phyloP scores from a whole-genome alignment of 2,113 vertebrate species.

The Gorilla gorilla region DNA sequence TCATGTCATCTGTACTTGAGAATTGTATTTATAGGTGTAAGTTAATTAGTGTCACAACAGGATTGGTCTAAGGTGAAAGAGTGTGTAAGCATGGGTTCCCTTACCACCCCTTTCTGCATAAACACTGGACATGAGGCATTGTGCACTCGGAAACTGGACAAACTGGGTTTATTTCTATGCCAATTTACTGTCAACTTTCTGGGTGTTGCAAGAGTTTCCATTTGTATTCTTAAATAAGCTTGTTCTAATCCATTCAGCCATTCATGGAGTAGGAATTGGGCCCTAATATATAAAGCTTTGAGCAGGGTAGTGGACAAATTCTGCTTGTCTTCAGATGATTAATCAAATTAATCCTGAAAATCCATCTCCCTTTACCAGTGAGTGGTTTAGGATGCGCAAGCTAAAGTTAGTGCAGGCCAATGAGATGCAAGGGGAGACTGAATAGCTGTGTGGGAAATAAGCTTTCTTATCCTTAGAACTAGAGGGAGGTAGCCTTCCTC shows the following conservation, averaged over 20 bases:
- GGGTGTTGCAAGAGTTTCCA: not conserved
- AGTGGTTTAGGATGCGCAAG: not conserved
- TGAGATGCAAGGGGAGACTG: not conserved
- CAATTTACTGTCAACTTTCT: not conserved
- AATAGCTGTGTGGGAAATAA: not conserved
- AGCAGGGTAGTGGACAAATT: not conserved
- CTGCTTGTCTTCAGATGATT: not conserved
- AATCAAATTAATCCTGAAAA: not conserved
- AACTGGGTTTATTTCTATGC: not conserved
- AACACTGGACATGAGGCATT: not conserved
- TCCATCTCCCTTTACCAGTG: not conserved
- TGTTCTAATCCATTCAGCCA: not conserved
- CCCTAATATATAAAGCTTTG: not conserved
- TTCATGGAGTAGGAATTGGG: not conserved
- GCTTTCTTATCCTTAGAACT: not conserved
- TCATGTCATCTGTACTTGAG: not conserved
- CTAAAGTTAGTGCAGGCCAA: not conserved
- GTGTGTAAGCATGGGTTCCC: fast-evolving
- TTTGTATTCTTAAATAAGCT: not conserved
- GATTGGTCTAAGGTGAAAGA: not conserved
- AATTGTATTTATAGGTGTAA: not conserved
- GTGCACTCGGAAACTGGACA: not conserved
- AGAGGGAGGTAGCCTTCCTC: not conserved
- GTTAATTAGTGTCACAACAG: not conserved
- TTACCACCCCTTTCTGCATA: not conserved